These are phyloP conservation scores for Marisa cornuarietis DNA, from an alignment of 1,140 invertebrate species.

Conservation along the genomic window DNA sequence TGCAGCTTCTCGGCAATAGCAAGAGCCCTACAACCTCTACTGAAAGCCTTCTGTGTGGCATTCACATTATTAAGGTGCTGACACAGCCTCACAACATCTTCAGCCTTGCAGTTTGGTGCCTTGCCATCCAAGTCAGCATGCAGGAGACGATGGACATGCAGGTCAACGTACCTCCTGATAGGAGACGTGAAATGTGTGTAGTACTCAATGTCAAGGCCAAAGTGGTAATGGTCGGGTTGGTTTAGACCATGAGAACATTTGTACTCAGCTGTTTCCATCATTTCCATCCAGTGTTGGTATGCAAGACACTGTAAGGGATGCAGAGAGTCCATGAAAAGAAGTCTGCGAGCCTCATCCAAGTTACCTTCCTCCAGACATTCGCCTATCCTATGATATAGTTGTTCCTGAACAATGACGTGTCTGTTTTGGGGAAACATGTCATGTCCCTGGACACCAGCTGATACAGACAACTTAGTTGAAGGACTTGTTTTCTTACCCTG, in stretches of 20 bases:
- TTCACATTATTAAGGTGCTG: conserved; percentile 13
- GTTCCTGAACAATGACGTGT: conserved; percentile 22
- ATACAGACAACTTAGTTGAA: neutral
- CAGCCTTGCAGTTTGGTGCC: neutral
- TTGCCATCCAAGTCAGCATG: conserved; percentile 72
- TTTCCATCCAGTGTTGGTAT: conserved; percentile 67
- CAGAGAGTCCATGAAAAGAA: conserved; percentile 95
- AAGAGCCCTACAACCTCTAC: conserved; percentile 5
- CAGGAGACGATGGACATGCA: conserved; percentile 83
- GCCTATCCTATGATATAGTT: conserved; percentile 25
- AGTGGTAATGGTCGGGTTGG: conserved; percentile 79
- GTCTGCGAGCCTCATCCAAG: conserved; percentile 80
- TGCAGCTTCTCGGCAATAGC: conserved; percentile 15
- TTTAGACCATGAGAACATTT: conserved; percentile 65
- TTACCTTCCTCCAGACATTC: conserved; percentile 71
- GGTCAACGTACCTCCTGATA: conserved; percentile 88
- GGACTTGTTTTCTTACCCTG: conserved; percentile 15
- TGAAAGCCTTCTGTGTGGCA: conserved; percentile 5
- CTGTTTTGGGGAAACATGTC: neutral
- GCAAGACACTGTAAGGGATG: conserved; percentile 87
- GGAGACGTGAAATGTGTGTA: conserved; percentile 96
- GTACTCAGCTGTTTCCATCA: conserved; percentile 74
- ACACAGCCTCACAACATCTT: conserved; percentile 24
- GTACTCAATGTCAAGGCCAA: conserved; percentile 81
- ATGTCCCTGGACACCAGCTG: too few species aligned